These are phyloP conservation scores for Morelia viridis DNA, from an alignment of 2,797 vertebrate species.

Conservation along the genomic window DNA sequence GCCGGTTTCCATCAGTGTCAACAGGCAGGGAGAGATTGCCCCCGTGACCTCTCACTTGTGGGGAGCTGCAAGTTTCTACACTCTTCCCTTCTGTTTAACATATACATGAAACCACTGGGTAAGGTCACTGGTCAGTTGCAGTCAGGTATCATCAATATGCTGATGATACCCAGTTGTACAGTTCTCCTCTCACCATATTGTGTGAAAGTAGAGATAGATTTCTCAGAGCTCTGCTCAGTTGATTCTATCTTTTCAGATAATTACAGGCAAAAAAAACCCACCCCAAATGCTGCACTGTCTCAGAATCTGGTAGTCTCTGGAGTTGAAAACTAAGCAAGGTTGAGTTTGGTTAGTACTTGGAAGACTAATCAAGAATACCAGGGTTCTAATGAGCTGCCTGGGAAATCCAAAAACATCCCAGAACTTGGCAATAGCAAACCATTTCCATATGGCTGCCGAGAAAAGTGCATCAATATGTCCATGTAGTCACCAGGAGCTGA, in stretches of 20 bases:
- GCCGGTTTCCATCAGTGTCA: neutral
- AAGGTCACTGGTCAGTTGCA: neutral
- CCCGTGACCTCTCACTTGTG: neutral
- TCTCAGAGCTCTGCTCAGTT: neutral
- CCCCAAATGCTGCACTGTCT: neutral
- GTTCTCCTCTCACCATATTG: neutral
- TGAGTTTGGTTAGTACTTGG: neutral
- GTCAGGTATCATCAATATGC: neutral
- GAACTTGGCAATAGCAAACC: neutral
- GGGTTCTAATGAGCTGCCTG: neutral
- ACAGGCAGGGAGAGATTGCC: neutral
- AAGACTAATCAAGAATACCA: neutral
- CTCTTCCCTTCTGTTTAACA: neutral
- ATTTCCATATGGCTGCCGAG: neutral
- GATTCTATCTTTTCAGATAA: neutral
- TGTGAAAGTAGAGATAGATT: neutral
- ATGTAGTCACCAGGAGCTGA: neutral
- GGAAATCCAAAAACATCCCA: neutral
- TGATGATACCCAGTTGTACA: neutral
- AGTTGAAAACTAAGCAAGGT: neutral
- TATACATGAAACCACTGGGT: neutral
- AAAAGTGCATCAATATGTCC: neutral
- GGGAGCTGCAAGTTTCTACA: neutral
- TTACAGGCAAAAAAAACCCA: neutral
- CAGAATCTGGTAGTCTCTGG: neutral